Evolutionary conservation across 2,888 invertebrate species (phyloP).

Genomic region (Hipparchia sbordonii): DNA sequence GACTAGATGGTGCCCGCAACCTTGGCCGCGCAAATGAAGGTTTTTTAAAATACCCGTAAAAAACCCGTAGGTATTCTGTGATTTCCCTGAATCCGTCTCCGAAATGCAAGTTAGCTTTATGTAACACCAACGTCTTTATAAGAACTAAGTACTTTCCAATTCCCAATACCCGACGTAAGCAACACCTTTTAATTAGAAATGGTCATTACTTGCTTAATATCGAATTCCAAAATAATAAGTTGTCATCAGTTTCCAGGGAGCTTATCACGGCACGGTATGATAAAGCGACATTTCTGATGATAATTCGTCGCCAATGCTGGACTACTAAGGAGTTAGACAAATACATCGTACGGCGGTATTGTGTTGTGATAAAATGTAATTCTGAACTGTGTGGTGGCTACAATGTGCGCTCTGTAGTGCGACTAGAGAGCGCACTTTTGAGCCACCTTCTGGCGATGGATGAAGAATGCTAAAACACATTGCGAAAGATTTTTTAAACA

Average conservation of each 20-base stretch:
- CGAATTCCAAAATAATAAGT: slow-evolving; percentile 12
- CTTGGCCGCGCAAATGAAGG: no score
- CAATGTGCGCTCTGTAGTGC: no score
- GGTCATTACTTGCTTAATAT: slow-evolving; percentile 8
- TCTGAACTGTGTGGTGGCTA: no score
- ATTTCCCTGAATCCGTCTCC: no score
- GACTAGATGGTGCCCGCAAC: no score
- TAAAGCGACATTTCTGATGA: slow-evolving; percentile 40
- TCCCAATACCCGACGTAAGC: not conserved
- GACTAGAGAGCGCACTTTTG: no score
- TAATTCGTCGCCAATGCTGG: slow-evolving; percentile 31
- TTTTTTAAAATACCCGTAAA: no score
- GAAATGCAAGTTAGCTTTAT: not conserved
- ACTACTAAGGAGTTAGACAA: slow-evolving; percentile 20
- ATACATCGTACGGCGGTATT: not conserved
- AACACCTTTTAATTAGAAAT: not conserved
- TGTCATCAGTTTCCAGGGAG: slow-evolving; percentile 19
- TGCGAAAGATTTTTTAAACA: no score
- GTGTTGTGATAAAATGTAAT: no score
- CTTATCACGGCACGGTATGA: slow-evolving; percentile 35
- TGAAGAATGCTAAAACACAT: no score
- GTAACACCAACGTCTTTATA: not conserved
- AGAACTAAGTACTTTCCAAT: not conserved
- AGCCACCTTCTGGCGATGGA: no score
- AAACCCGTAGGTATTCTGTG: no score